Evolutionary conservation across 2,113 vertebrate genomes (phyloP), one percentile per base, ranked within the genome.

Genomic region (Corydoras sp.): DNA sequence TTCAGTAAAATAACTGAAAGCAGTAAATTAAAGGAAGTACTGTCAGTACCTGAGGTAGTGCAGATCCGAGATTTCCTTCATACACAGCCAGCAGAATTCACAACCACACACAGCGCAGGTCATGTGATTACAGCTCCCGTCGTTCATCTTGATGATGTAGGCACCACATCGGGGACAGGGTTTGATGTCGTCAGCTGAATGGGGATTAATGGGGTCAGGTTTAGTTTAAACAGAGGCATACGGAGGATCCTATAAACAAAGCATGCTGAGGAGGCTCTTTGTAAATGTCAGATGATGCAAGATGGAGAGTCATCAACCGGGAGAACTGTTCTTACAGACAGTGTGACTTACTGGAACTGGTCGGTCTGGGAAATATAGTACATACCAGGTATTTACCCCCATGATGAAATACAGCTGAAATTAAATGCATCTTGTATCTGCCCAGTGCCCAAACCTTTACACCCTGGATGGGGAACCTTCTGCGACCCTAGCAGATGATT

Each of bases 81-180:
- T 99, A 82, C 96, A 99, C 43, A 99, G 93, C 96, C 96, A 99
- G 87, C 96, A 99, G 90, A 99, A 99, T 87, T 99, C 96, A 35
- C 95, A 99, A 88, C 96, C 96, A 0, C 96, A 99, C 58, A 99
- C 96, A 0, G 96, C 94, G 0, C 96, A 99, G 64, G 96, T 99
- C 96, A 99, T 99, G 88, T 99, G 96, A 83, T 99, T 99, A 68
- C 96, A 99, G 91, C 96, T 99, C 18, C 96, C 96, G 0, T 98
- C 96, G 32, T 99, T 99, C 96, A 98, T 99, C 89, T 99, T 99
- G 89, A 99, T 98, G 86, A 99, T 99, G 83, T 96, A 99, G 1
- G 96, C 96, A 5, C 95, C 95, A 67, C 96, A 99, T 59, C 96
- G 93, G 0, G 96, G 96, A 65, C 96, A 99, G 0, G 96, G 95